phyloP scores from a whole-genome alignment of 2,113 vertebrate species.

The Pangasianodon gigas region DNA sequence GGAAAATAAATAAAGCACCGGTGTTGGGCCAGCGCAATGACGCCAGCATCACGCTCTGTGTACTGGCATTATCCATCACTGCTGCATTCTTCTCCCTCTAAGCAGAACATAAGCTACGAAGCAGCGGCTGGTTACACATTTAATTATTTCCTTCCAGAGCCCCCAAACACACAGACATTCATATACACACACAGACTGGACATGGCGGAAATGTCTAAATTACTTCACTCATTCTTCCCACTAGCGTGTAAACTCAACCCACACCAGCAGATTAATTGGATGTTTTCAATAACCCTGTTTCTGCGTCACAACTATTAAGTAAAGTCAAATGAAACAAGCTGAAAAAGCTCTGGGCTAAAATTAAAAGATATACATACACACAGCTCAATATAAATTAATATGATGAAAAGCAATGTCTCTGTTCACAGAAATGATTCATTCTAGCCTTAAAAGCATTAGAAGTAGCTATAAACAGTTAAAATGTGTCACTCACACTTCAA shows the following conservation, averaged over 20 bases:
- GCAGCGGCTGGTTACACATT: slow-evolving; percentile 61
- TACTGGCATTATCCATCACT: slow-evolving; percentile 67
- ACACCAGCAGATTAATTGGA: slow-evolving; percentile 64
- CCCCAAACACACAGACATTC: slow-evolving; percentile 22
- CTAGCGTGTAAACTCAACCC: slow-evolving; percentile 66
- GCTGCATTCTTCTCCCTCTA: slow-evolving; percentile 63
- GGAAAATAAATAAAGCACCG: slow-evolving; percentile 72
- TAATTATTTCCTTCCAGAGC: slow-evolving; percentile 75
- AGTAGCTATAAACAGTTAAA: not conserved
- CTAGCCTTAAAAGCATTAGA: slow-evolving; percentile 8
- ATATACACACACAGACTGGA: not conserved
- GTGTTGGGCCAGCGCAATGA: slow-evolving; percentile 61
- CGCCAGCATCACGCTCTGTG: slow-evolving; percentile 59
- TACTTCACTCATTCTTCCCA: slow-evolving; percentile 37
- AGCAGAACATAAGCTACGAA: slow-evolving; percentile 61
- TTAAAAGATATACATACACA: slow-evolving; percentile 50
- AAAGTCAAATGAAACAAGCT: slow-evolving; percentile 69
- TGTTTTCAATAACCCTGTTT: slow-evolving; percentile 66
- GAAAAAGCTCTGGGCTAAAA: slow-evolving; percentile 56
- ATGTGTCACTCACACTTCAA: not conserved
- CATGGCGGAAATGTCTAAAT: slow-evolving; percentile 44
- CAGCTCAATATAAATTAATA: not conserved
- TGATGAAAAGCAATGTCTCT: slow-evolving; percentile 42
- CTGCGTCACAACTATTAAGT: slow-evolving; percentile 74
- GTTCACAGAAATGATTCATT: slow-evolving; percentile 26